A percentile compares a stretch with the other conserved stretches of the same genome.
These are phyloP conservation scores for Poicephalus gulielmi DNA, from an alignment of 2,113 vertebrate genomes.

Conservation along the genomic window DNA sequence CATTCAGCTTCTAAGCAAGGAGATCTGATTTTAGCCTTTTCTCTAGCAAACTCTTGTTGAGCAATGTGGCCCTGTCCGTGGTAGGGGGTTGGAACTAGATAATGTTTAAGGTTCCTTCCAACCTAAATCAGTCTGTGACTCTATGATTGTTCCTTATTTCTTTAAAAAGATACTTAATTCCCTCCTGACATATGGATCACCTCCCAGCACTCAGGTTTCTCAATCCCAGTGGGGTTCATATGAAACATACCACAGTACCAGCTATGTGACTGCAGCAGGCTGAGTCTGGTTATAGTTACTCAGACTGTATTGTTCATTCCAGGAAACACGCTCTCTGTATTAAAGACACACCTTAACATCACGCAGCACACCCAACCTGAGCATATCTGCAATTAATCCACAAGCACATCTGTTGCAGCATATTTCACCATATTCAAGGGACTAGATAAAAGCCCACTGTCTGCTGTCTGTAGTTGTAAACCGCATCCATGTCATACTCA, in stretches of 20 bases:
- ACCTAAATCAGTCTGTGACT: neutral
- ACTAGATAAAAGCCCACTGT: neutral
- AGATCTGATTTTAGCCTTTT: neutral
- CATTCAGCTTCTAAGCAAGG: neutral
- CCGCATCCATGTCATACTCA: neutral
- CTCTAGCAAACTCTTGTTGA: neutral
- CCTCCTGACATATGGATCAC: neutral
- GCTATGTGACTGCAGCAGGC: neutral
- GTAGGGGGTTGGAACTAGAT: neutral
- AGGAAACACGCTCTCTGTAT: neutral
- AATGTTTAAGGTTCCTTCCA: neutral
- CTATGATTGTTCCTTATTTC: neutral
- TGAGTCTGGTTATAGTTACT: neutral
- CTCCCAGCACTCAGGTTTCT: neutral
- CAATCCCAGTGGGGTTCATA: accelerated
- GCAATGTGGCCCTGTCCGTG: neutral
- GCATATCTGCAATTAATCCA: neutral
- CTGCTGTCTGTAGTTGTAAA: neutral
- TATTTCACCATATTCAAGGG: neutral
- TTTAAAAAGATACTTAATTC: neutral
- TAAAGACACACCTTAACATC: neutral
- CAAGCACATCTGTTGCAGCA: neutral
- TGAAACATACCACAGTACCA: neutral
- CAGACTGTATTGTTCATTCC: neutral
- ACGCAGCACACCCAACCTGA: accelerated